Conservation (phyloP, 2,888 invertebrate species). For the Harpagoxenus sublaevis region DNA sequence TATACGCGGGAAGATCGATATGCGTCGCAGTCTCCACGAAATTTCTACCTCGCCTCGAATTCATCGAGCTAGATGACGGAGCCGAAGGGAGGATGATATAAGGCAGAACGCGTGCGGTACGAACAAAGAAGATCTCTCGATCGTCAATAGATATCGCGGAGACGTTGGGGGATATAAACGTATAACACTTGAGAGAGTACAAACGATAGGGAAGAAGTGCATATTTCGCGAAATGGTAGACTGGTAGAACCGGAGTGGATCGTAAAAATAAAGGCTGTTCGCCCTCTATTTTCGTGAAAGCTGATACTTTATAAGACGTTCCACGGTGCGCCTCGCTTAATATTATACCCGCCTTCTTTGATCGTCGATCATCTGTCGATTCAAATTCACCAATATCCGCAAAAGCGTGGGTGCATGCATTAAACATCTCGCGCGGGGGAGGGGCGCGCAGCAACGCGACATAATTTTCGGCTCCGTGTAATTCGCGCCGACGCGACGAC, state of each 20-base stretch:
- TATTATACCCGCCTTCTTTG: conserved; percentile 29
- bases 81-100: neutral
- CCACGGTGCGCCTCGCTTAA: neutral
- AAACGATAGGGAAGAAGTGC: conserved; percentile 23
- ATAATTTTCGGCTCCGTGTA: conserved; percentile 35
- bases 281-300: conserved; percentile 10
- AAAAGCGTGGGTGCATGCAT: conserved; percentile 30
- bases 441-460: neutral
- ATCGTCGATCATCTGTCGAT: conserved; percentile 34
- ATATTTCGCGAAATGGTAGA: conserved; percentile 16
- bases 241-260: neutral
- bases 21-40: neutral
- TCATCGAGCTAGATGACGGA: neutral
- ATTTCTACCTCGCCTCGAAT: neutral
- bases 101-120: neutral
- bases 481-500: conserved; percentile 39
- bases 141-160: conserved; percentile 19
- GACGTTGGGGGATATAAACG: conserved; percentile 25
- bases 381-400: neutral
- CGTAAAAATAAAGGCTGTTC: conserved; percentile 21
- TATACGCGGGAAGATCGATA: neutral
- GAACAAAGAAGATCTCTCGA: conserved; percentile 1
- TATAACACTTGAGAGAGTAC: conserved; percentile 28
- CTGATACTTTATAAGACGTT: conserved; percentile 17
- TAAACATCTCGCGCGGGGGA: conserved; percentile 14